Percentiles rank a stretch among this genome's conserved stretches.
These are phyloP conservation scores for Melanogrammus aeglefinus DNA, from an alignment of 2,797 vertebrate genomes.

Conservation along the genomic window DNA sequence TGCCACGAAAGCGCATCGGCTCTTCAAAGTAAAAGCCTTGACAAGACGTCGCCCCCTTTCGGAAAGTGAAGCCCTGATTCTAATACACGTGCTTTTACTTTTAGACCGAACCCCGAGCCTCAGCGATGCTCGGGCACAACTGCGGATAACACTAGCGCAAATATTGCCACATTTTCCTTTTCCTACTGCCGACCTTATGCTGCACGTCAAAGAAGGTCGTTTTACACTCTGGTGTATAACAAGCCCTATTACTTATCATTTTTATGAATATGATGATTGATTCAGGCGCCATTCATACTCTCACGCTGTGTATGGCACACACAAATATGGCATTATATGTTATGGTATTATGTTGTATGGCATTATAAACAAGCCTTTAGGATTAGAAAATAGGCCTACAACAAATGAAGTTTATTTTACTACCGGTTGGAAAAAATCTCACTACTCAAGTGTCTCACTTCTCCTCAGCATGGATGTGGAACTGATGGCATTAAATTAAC, in stretches of 20 bases:
- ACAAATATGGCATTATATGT: neutral
- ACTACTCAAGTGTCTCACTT: no score
- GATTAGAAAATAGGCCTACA: neutral
- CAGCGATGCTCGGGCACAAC: neutral
- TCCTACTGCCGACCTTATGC: neutral
- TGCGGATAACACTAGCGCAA: neutral
- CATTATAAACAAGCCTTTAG: neutral
- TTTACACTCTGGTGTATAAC: no score
- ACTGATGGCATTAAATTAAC: neutral
- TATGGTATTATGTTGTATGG: neutral
- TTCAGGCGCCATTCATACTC: no score
- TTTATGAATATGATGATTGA: no score
- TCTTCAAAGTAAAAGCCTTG: constrained; percentile 45
- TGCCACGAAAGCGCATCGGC: neutral
- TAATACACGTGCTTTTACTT: neutral
- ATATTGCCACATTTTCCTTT: neutral
- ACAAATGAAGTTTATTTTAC: no score
- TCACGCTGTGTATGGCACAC: no score
- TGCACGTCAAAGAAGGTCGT: no score
- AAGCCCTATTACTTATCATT: no score
- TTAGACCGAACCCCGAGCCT: neutral
- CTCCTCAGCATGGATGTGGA: neutral
- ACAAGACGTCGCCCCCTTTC: neutral
- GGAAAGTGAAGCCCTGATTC: neutral
- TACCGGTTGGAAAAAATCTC: no score